Percentiles rank a stretch among this genome's conserved stretches.
phyloP scores from a whole-genome alignment of 2,113 vertebrate genomes.

The Ramphastos sulfuratus region DNA sequence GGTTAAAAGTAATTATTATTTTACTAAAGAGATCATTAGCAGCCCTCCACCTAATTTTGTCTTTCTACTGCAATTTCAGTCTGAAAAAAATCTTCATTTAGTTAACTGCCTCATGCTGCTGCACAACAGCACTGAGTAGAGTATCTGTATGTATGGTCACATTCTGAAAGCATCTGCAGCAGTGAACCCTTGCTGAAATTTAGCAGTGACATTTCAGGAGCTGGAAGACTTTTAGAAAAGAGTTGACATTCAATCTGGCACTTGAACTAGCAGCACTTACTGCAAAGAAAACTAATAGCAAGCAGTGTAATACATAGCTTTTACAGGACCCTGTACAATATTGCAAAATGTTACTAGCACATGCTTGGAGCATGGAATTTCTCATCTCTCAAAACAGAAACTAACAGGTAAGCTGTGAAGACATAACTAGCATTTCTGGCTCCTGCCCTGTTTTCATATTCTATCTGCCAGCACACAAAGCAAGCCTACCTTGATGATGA shows the following conservation, averaged over 20 bases:
- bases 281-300: not conserved
- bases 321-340: not conserved
- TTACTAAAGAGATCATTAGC: not conserved
- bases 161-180: not conserved
- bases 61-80: not conserved
- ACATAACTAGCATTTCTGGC: not conserved
- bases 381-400: not conserved
- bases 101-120: not conserved
- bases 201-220: not conserved
- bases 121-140: not conserved
- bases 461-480: not conserved
- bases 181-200: not conserved
- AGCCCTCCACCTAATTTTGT: not conserved
- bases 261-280: not conserved
- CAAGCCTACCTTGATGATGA: constrained; percentile 90
- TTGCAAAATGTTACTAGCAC: not conserved
- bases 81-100: not conserved
- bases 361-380: not conserved
- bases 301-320: not conserved
- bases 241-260: not conserved
- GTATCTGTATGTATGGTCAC: not conserved
- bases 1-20: not conserved
- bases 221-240: not conserved
- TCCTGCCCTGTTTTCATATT: not conserved
- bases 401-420: not conserved